These are phyloP conservation scores for Venturia canescens DNA, from an alignment of 1,140 invertebrate species.

Conservation along the genomic window DNA sequence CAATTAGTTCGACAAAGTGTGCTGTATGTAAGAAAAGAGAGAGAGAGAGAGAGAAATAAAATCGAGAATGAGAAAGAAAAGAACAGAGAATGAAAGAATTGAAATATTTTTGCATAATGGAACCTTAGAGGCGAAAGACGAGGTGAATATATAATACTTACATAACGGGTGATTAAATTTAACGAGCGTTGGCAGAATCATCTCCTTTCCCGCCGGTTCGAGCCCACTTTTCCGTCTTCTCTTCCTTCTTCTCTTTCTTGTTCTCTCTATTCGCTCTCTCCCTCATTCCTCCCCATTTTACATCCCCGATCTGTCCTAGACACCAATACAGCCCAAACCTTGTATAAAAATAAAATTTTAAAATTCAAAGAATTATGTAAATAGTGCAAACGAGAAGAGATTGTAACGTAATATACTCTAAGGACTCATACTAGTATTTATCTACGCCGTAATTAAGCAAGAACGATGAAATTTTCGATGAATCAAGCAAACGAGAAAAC, in stretches of 20 bases:
- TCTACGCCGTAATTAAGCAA: constrained; percentile 54
- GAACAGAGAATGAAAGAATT: constrained; percentile 57
- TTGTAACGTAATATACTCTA: constrained; percentile 51
- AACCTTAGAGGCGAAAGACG: constrained; percentile 54
- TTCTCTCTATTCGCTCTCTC: neutral
- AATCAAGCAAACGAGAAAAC: constrained; percentile 14
- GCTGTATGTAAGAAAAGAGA: constrained; percentile 44
- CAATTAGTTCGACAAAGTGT: constrained; percentile 57
- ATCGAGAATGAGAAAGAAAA: constrained; percentile 32
- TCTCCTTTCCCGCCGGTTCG: constrained; percentile 60
- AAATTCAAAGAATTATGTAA: constrained; percentile 62
- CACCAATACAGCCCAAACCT: constrained; percentile 46
- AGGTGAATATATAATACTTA: constrained; percentile 63
- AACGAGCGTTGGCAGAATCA: constrained; percentile 65
- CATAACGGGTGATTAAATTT: constrained; percentile 64
- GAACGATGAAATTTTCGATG: constrained; percentile 15
- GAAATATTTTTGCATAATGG: constrained; percentile 71
- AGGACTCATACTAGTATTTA: constrained; percentile 58
- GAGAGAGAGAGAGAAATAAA: constrained; percentile 41
- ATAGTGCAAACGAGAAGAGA: constrained; percentile 56
- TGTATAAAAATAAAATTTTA: constrained; percentile 61
- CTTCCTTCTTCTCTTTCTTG: neutral
- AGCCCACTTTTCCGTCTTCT: constrained; percentile 25
- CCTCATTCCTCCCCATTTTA: neutral
- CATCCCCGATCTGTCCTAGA: constrained; percentile 33